Evolutionary conservation across 2,797 vertebrate species (phyloP).

Genomic region (Manis javanica): DNA sequence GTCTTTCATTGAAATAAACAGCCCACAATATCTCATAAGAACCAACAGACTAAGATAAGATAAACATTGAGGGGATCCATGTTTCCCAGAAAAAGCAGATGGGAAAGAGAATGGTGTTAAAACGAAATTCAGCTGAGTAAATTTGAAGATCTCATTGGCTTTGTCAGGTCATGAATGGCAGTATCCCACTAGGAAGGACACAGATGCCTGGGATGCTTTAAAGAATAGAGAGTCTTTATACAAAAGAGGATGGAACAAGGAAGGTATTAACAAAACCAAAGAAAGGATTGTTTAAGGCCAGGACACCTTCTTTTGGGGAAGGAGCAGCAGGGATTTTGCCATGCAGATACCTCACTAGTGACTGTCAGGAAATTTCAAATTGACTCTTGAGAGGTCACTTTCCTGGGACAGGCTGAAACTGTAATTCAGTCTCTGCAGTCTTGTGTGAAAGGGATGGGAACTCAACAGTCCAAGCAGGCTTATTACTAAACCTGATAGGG

Average conservation of each 20-base stretch:
- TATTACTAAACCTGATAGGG: too few relatives aligned
- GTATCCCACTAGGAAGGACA: too few relatives aligned
- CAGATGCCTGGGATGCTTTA: too few relatives aligned
- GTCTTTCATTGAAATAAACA: background rate
- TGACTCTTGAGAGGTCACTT: background rate
- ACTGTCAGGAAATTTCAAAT: background rate
- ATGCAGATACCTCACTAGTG: background rate
- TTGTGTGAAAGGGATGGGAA: background rate
- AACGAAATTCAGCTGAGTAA: too few relatives aligned
- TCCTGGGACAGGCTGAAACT: background rate
- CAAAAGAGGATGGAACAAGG: background rate
- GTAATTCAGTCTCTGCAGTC: background rate
- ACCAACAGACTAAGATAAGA: too few relatives aligned
- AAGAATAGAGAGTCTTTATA: background rate
- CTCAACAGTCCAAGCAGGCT: too few relatives aligned
- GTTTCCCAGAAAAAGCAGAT: background rate
- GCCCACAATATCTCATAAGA: background rate
- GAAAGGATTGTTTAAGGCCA: background rate
- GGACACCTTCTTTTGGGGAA: background rate
- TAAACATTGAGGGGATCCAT: too few relatives aligned
- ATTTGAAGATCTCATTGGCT: too few relatives aligned
- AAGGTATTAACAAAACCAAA: background rate
- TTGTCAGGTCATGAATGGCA: too few relatives aligned
- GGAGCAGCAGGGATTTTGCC: background rate
- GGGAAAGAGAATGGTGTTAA: too few relatives aligned